Base-by-base conservation (phyloP, 2,797 vertebrate genomes). In the Spinibarbus caldwelli region DNA sequence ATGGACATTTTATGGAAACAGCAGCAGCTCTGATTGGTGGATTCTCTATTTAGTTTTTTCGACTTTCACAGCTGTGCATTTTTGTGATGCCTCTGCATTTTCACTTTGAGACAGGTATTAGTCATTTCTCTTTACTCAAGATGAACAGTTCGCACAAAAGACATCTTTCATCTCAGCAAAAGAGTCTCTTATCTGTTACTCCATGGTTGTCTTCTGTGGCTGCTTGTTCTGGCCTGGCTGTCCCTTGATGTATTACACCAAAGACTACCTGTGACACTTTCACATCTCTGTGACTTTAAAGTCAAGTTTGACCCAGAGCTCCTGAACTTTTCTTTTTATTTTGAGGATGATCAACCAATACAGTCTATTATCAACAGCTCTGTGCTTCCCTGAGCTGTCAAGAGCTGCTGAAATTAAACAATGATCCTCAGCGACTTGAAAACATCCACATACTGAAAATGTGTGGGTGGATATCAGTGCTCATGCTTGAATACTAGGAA, bases 161-260 rank as follows among this genome's bases (percentile, higher is more conserved):
- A 29, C 47, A 67, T 83, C 43, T 66, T 66, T 67, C 72, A 77
- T 83, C 59, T 77, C 41, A 15, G 29, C 5, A 34, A 75, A 83
- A 64, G 21, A 47, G 81, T 77, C 57, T 77, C 72, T 67, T 67
- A 59, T 77, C 43, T 75, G 34, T 67, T 49, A 38, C 82, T 83
- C 31, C 72, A 54, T 83, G 62, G 5, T 31, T 78, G 70, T 83
- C 70, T 73, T 75, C 36, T 64, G 80, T 64, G 81, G 70, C 54
- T 66, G 82, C 59, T 52, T 52, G 82, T 76, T 83, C 72, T 76
- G 59, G 59, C 72, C 82, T 29, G 34, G 34, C 59, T 83, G 82
- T 76, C 72, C n/a, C 82, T 52, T 76, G 82, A 76, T 76, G 43
- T 66, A 76, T 83, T 76, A 83, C 59, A 83, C 82, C 73, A 83